Base-by-base conservation (phyloP, 1,140 invertebrate genomes). In the Lordiphosa mommai region DNA sequence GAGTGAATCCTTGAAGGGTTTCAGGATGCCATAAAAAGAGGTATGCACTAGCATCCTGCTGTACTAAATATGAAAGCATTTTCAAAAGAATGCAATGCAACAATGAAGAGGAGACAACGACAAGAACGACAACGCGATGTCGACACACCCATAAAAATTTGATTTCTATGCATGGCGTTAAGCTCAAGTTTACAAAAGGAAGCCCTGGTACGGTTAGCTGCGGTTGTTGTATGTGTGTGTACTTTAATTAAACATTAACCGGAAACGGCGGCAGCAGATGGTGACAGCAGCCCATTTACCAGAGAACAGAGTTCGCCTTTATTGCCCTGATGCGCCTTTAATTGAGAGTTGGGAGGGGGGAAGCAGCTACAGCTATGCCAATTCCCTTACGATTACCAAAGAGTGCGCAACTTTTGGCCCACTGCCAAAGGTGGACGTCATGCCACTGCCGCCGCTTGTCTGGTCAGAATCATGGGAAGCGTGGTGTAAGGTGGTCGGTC, bases 161-260 rank as follows among this genome's bases (percentile, higher is more conserved):
- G 66, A 70, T 76, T 76, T 76, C 72, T 76, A 76, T 74, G 72
- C 72, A 64, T 60, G 55, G 46, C 56, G 53, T 47, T 32, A 23
- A 43, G 20, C 50, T 30, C 10, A 63, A 30, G 47, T 55, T 44
- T 30, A 58, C 23, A 65, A 72, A 73, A 50, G 65, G 60, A 65
- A 76, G 60, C 50, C 50, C n/a, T 49, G 40, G 48, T 33, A 63
- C 49, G 55, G 40, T 65, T 55, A 65, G 34, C 34, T 44, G 47
- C 38, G n/a, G 56, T 34, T 52, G 27, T 27, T 33, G 37, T 44
- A 6, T 53, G 43, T 53, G 41, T 23, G 47, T 55, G 56, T 49
- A 65, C 65, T 65, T 77, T 76, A 67, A 77, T 77, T 71, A 77
- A 71, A 77, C 56, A 44, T 44, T 53, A 53, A 66, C 72, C 72